phyloP scores from a whole-genome alignment of 2,113 vertebrate species.

The Tachycineta bicolor region DNA sequence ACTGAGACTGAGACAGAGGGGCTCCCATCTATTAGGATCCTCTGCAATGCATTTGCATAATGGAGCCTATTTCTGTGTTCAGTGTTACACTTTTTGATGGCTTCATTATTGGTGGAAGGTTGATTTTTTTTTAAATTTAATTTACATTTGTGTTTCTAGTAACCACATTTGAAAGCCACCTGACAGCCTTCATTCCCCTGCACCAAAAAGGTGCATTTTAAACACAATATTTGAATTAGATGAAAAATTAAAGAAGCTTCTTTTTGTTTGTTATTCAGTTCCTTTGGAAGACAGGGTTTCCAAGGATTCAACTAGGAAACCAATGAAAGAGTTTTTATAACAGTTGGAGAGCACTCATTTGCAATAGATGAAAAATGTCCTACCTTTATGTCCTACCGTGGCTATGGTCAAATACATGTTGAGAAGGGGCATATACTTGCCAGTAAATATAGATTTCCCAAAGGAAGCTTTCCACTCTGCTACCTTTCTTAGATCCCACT shows the following conservation, averaged over 20 bases:
- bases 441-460: background rate
- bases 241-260: background rate
- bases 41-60: conserved; percentile 28
- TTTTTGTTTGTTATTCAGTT: background rate
- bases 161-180: background rate
- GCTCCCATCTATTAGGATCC: conserved; percentile 35
- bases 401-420: background rate
- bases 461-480: background rate
- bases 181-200: background rate
- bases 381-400: background rate
- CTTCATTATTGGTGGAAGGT: conserved; percentile 47
- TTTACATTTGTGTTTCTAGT: conserved; percentile 35
- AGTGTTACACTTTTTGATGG: conserved; percentile 46
- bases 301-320: background rate
- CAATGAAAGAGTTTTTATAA: background rate
- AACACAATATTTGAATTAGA: background rate
- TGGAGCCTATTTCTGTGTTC: conserved; percentile 29
- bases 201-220: conserved; percentile 16
- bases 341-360: background rate
- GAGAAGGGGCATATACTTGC: background rate
- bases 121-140: background rate
- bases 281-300: background rate
- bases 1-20: conserved; percentile 40
- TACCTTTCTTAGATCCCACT: background rate
- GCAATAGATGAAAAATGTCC: background rate